These are phyloP conservation scores for Andricus quercusramuli DNA, from an alignment of 2,888 invertebrate species.

Conservation along the genomic window DNA sequence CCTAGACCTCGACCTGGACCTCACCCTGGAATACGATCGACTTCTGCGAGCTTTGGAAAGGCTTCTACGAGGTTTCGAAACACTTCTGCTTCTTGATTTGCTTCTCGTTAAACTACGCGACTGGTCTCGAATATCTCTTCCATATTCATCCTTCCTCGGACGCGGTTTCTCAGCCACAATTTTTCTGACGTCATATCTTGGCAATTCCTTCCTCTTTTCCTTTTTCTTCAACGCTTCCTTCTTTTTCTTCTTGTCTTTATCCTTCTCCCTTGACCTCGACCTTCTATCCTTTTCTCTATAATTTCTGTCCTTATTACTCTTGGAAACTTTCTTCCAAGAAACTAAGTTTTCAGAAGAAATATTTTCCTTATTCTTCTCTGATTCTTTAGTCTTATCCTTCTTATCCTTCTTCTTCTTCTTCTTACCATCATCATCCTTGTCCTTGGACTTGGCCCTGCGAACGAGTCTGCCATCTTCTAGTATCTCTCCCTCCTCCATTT, in stretches of 20 bases:
- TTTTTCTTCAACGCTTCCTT: constrained; percentile 78
- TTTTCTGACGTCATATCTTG: constrained; percentile 90
- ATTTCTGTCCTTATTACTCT: constrained; percentile 86
- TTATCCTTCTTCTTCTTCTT: constrained; percentile 81
- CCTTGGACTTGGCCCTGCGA: constrained; percentile 37
- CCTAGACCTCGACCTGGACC: constrained; percentile 69
- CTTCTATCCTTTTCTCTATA: constrained; percentile 84
- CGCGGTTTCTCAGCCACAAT: constrained; percentile 86
- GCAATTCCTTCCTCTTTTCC: constrained; percentile 88
- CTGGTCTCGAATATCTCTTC: constrained; percentile 83
- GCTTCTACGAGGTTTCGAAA: constrained; percentile 68
- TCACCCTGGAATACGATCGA: constrained; percentile 69
- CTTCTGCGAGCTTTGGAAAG: constrained; percentile 58
- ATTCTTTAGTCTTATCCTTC: constrained; percentile 79
- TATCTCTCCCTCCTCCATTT: constrained; percentile 76
- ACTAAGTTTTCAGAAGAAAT: constrained; percentile 78
- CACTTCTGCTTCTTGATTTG: constrained; percentile 69
- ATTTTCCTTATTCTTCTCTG: constrained; percentile 80
- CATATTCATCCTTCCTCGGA: constrained; percentile 87
- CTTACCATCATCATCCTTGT: constrained; percentile 61
- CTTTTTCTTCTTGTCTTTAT: constrained; percentile 70
- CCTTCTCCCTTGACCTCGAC: constrained; percentile 76
- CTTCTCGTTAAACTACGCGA: constrained; percentile 67
- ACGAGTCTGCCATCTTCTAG: constrained; percentile 58
- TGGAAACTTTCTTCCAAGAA: constrained; percentile 89